Evolutionary conservation across 2,797 vertebrate species (phyloP).

Genomic region (Corythornis leucogaster): DNA sequence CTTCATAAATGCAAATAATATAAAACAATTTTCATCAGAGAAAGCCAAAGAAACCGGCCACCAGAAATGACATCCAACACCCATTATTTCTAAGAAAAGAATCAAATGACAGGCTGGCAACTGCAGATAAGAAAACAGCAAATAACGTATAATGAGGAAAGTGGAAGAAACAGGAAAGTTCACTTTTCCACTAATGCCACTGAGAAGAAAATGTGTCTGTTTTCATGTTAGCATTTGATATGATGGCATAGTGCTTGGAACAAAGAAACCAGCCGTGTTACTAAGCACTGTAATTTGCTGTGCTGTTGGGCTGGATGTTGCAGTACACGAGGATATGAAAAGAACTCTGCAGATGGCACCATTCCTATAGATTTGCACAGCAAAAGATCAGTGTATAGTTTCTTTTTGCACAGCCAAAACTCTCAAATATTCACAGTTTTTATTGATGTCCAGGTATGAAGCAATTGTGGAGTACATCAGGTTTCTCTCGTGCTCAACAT

Average conservation of each 20-base stretch:
- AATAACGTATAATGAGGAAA: fast-evolving
- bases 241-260: neutral
- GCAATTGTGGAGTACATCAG: neutral
- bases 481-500: neutral
- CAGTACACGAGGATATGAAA: neutral
- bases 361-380: neutral
- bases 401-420: neutral
- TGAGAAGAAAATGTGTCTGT: neutral
- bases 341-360: neutral
- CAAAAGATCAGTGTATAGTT: neutral
- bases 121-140: neutral
- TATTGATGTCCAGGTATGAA: neutral
- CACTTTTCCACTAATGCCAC: neutral
- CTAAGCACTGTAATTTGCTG: neutral
- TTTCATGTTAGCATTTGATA: neutral
- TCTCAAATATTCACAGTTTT: neutral
- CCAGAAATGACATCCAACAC: neutral
- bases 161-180: neutral
- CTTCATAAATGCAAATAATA: neutral
- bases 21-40: neutral
- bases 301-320: neutral
- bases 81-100: neutral
- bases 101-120: neutral
- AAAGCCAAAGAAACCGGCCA: neutral
- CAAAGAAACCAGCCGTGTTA: neutral